A percentile compares a stretch with the other conserved stretches of the same genome.
Conservation (phyloP, 2,113 vertebrate genomes). For the Phylloscopus trochilus region DNA sequence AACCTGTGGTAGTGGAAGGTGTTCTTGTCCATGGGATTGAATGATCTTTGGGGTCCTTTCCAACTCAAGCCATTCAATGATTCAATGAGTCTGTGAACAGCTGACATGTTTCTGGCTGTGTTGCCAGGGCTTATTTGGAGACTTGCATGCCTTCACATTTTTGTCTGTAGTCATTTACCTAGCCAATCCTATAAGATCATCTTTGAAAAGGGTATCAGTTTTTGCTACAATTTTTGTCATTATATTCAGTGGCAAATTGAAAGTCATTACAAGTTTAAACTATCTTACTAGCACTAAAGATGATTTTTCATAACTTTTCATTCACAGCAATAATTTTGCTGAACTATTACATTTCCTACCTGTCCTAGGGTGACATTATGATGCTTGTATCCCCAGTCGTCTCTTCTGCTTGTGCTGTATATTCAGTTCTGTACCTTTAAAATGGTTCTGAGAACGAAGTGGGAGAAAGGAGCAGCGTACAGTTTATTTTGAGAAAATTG, state of each 20-base stretch:
- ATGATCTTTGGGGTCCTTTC: background rate
- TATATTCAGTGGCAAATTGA: background rate
- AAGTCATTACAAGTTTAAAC: background rate
- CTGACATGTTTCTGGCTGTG: background rate
- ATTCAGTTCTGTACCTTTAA: too few relatives aligned
- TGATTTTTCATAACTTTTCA: background rate
- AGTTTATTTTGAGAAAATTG: too few relatives aligned
- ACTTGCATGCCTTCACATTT: background rate
- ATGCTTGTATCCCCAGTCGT: too few relatives aligned
- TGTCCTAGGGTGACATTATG: too few relatives aligned
- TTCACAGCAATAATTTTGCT: background rate
- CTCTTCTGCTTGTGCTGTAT: too few relatives aligned
- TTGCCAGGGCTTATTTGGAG: background rate
- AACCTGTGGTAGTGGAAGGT: background rate
- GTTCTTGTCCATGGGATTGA: background rate
- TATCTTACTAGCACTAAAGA: background rate
- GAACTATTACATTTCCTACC: background rate
- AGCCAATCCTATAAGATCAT: background rate
- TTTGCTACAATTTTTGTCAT: background rate
- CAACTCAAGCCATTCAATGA: background rate
- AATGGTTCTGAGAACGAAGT: too few relatives aligned
- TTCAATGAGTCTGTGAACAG: accelerated
- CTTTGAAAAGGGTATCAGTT: background rate
- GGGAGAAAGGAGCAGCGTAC: too few relatives aligned
- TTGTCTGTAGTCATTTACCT: background rate